Evolutionary conservation across 2,797 vertebrate species (phyloP).

Genomic region (Rousettus madagascariensis): DNA sequence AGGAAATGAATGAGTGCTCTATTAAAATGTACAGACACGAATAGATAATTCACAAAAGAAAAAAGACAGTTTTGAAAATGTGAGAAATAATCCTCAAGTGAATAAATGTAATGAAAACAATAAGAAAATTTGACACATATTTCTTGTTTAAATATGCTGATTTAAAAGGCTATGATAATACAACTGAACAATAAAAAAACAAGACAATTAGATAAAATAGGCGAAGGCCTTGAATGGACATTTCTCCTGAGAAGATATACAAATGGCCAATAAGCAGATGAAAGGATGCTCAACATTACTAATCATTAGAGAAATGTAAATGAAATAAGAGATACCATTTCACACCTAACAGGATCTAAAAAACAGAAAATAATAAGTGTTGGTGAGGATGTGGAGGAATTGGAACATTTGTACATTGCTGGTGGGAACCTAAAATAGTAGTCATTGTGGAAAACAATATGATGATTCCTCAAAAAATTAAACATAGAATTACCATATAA

Average conservation of each 20-base stretch:
- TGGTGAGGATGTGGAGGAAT: neutral
- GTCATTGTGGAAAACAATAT: neutral
- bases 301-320: neutral
- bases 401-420: neutral
- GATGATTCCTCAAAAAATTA: neutral
- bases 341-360: neutral
- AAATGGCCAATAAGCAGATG: neutral
- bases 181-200: neutral
- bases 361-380: neutral
- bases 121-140: neutral
- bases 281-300: neutral
- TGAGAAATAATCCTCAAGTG: neutral
- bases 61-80: neutral
- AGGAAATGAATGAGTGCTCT: neutral
- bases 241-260: neutral
- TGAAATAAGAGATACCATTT: neutral
- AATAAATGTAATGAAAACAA: neutral
- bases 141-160: neutral
- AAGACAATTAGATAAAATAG: neutral
- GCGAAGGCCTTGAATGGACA: neutral
- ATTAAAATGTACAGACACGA: neutral
- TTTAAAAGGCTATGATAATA: neutral
- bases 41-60: neutral
- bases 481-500: neutral
- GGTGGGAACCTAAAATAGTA: neutral